Base-by-base conservation (phyloP, 2,888 invertebrate species). In the Himalopsyche tibetana region DNA sequence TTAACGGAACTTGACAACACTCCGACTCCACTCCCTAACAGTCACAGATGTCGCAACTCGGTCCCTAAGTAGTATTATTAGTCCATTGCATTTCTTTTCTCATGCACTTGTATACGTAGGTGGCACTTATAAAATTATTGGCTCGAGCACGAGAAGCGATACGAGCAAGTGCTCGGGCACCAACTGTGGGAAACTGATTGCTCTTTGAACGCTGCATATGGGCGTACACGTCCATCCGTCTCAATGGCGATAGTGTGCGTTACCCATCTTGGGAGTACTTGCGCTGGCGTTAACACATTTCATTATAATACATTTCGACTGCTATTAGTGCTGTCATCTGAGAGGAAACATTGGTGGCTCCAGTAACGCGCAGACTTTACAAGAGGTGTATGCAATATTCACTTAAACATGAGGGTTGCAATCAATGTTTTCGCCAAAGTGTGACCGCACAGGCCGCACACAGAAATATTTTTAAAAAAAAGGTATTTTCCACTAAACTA, bases 41-140 rank as follows among this genome's bases (percentile, higher is more conserved):
- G 28, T 28, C 74, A 74, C 74, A 74, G 12, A 74, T 74, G 74
- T 74, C 38, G 74, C 74, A 36, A 74, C 28, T 36, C 36, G 19
- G 74, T 74, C 19, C 5, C 38, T 74, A 38, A 36, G 74, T 15
- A 74, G 74, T 15, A 38, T 28, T 74, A 38, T 28, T 74, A 38
- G 74, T 36, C 15, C 74, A 74, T 36, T 74, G 12, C 36, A 74
- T 74, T 74, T 74, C 11, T 74, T 74, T 74, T 74, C 74, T 74
- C 74, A 38, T 74, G 74, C 36, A 74, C 38, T n/a, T n/a, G 74
- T 51, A 51, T 51, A 28, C 28, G 51, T 74, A 74, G 74, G 74
- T 74, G 74, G 74, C 74, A 74, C 74, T 74, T 38, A 74, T 74
- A 36, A 74, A 74, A 74, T 38, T 74, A 74, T 74, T 74, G 74